Base-by-base conservation (phyloP, 53 echinoderm and acorn worm species). In the Crossaster papposus region DNA sequence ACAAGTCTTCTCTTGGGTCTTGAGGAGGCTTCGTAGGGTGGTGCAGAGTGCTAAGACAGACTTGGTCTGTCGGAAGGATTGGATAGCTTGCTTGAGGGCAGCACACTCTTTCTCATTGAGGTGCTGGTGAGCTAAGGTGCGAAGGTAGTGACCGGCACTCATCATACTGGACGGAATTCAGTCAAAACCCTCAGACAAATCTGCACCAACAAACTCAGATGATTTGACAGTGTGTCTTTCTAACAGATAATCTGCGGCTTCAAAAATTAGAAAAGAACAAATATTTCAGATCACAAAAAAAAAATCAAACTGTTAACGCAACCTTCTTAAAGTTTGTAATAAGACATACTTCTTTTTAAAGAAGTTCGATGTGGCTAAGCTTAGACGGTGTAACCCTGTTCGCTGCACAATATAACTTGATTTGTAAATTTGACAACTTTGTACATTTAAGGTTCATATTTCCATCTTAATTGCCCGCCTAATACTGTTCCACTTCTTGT, bases 21-120 rank as follows among this genome's bases (percentile, higher is more conserved):
- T 89, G 26, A 99, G 91, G 70, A 99, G 93, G 44, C 68, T 91
- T 74, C 93, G 90, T 58, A 99, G 90, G 5, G 93, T 89, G 32
- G 88, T 93, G 88, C 99, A 96, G 34, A 99, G 83, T 34, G 83
- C 82, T 2, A 96, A 52, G 34, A 99, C 93, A 11, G 96, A 99
- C 8, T 92, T 93, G 65, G 93, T 94, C 63, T 99, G 93, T 29
- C 91, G 77, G 91, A 96, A 99, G 14, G 89, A 64, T 65, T 91
- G 79, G 35, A 99, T 93, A 26, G 92, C 83, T 33, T 71, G 89
- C 58, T 99, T 99, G 37, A 99, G 86, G 35, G 85, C 80, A 24
- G 92, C 82, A 82, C 99, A 99, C 79, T 99, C 99, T 29, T 78
- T 33, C 36, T 94, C 93, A 1, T 85, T 83, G 78, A 99, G 79